A percentile compares a stretch with the other conserved stretches of the same genome.
Conservation (phyloP, 30 jellyfish, hydroid and myxozoan species). For the Turritopsis rubra region DNA sequence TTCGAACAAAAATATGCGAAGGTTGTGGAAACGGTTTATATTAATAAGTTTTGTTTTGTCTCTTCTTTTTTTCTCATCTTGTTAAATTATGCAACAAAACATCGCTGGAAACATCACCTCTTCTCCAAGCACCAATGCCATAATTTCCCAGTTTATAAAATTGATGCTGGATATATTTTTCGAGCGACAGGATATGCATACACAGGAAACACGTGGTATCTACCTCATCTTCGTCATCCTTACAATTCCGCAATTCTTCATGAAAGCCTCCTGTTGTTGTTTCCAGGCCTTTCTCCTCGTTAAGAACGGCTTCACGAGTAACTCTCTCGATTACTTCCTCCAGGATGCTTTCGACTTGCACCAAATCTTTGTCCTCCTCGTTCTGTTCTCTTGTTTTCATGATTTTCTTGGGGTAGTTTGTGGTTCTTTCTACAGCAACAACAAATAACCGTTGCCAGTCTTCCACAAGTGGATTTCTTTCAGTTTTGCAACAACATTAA, state of each 20-base stretch:
- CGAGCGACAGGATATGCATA: background rate
- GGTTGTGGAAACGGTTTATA: too few relatives aligned
- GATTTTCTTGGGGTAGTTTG: too few relatives aligned
- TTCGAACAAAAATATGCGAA: too few relatives aligned
- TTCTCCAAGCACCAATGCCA: conserved; percentile 33
- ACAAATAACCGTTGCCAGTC: background rate
- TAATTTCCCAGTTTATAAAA: conserved; percentile 9
- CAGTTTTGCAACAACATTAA: background rate
- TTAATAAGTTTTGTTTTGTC: background rate
- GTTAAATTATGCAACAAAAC: conserved; percentile 15
- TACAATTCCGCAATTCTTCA: background rate
- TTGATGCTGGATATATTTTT: background rate
- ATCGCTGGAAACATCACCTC: conserved; percentile 26
- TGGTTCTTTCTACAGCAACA: background rate
- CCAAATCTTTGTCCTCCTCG: background rate
- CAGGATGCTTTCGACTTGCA: background rate
- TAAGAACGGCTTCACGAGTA: background rate
- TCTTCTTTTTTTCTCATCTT: conserved; percentile 2
- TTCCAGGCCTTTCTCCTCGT: background rate
- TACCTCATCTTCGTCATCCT: background rate
- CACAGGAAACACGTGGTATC: background rate
- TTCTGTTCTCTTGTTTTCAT: background rate
- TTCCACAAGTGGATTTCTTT: background rate
- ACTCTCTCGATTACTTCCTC: background rate
- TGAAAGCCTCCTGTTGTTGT: background rate